Percentiles rank a stretch among this genome's conserved stretches.
These are phyloP conservation scores for Thinocorus orbignyianus DNA, from an alignment of 2,113 vertebrate genomes.

Conservation along the genomic window DNA sequence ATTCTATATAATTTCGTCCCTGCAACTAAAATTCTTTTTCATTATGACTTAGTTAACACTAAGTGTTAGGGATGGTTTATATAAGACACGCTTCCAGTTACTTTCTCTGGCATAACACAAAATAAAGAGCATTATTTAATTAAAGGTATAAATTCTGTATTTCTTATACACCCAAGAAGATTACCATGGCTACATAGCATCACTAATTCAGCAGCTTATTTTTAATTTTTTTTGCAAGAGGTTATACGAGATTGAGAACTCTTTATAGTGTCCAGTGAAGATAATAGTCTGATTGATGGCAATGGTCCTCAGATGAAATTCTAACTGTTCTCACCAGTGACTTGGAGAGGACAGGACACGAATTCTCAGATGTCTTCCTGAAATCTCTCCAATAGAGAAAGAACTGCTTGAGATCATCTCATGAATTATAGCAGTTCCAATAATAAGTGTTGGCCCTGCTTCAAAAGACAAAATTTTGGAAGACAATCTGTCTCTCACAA, in stretches of 20 bases:
- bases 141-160: not conserved
- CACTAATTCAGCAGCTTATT: not conserved
- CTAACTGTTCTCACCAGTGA: not conserved
- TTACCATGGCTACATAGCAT: not conserved
- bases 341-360: not conserved
- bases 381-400: not conserved
- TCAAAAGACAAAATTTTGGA: slow-evolving; percentile 59
- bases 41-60: not conserved
- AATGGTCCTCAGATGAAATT: not conserved
- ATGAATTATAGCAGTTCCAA: slow-evolving; percentile 9
- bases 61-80: not conserved
- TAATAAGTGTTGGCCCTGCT: slow-evolving; percentile 27
- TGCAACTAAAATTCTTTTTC: not conserved
- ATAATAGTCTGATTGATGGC: not conserved
- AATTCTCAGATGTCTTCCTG: slow-evolving; percentile 18
- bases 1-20: not conserved
- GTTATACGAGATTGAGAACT: not conserved
- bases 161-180: not conserved
- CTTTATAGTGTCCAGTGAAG: not conserved
- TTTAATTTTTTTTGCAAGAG: not conserved
- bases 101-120: not conserved
- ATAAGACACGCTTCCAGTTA: not conserved
- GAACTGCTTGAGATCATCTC: slow-evolving; percentile 17
- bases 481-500: slow-evolving; percentile 22
- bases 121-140: not conserved